Base-by-base conservation (phyloP, 2,113 vertebrate species). In the Chaetodon trifascialis region DNA sequence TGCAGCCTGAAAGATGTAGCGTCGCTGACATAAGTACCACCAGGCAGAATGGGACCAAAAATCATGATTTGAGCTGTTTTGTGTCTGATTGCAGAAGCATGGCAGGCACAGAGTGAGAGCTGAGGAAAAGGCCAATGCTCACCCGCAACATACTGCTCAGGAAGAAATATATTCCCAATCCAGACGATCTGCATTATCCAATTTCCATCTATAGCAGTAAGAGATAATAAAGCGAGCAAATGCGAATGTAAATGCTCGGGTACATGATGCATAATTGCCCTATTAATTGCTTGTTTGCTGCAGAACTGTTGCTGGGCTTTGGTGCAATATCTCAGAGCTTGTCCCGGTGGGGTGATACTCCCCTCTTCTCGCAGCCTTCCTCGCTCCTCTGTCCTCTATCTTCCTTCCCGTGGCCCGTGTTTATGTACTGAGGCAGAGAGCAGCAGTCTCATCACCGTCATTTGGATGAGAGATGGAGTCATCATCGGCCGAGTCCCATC, bases 281-380 rank as follows among this genome's bases (percentile, higher is more conserved):
- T 73, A 86, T 91, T 92, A 89, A 90, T 92, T 92, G 82, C 73
- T 88, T 89, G 89, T 90, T 91, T 89, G 75, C 70, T 64, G 78
- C 83, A 52, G 75, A 79, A 66, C 56, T 60, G 67, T 79, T 73
- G 59, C 69, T 23, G 59, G 66, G 56, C 78, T 78, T 71, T 66
- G 67, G 67, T 72, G 66, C 60, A 52, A 86, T 80, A 64, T 79
- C 76, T 77, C 64, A 73, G 42, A 62, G 69, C 54, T 40, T 11
- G 55, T 85, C 83, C 89, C 73, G 2, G 55, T 0, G 73, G 76
- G 54, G 55, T 25, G 71, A 86, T 84, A 21, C 36, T 46, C 51
- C 42, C 51, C 71, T 74, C 58, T 11, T 70, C 67, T 79, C 68
- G 49, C 65, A 55, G 38, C 49, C 51, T 56, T 66, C 21, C 16